These are phyloP conservation scores for Planococcus citri DNA, from an alignment of 1,140 invertebrate species.

Conservation along the genomic window DNA sequence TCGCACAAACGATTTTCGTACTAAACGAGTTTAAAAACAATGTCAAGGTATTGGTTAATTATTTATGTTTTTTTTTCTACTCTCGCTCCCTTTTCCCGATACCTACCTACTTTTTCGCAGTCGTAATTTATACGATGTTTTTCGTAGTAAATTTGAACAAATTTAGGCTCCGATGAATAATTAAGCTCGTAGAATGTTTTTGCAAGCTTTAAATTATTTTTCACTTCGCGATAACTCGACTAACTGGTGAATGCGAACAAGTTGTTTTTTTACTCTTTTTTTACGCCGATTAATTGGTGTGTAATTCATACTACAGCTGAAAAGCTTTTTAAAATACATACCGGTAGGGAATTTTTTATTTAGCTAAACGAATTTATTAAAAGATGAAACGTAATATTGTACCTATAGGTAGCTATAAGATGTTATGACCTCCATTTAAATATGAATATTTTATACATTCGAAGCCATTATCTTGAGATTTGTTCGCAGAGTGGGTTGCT, in stretches of 20 bases:
- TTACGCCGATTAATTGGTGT: neutral
- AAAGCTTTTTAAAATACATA: neutral
- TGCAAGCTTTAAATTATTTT: slow-evolving; percentile 4
- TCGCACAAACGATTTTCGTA: neutral
- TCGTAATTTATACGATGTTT: neutral
- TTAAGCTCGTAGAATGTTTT: neutral
- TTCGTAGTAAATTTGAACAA: neutral
- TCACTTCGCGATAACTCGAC: neutral
- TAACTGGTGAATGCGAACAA: neutral
- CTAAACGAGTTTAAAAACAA: neutral
- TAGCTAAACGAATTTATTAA: neutral
- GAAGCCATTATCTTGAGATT: neutral
- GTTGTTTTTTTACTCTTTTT: neutral
- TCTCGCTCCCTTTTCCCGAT: neutral
- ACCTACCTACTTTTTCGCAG: neutral
- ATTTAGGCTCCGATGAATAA: neutral
- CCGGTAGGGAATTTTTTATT: neutral
- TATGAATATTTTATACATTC: neutral
- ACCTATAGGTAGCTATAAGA: neutral
- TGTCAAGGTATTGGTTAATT: neutral
- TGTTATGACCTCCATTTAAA: neutral
- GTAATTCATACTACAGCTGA: neutral
- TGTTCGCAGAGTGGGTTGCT: neutral
- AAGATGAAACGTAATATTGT: neutral
- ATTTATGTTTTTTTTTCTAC: neutral